Percentiles rank a stretch among this genome's conserved stretches.
Evolutionary conservation across 2,888 invertebrate genomes (phyloP).

Genomic region (Hypomecis punctinalis): DNA sequence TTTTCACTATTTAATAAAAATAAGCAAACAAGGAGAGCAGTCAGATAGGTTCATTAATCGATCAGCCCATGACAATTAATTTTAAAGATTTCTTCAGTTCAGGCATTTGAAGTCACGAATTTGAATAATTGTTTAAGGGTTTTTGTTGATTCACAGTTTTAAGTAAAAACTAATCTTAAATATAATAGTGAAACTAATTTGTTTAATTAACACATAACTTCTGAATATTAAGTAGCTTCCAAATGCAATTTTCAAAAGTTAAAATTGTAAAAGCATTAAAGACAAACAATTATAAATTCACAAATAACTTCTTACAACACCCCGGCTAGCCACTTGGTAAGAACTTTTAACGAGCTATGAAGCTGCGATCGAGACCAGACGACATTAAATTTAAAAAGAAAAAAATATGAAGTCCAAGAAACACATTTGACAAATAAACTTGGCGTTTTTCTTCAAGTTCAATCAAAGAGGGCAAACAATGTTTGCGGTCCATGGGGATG

Average conservation of each 20-base stretch:
- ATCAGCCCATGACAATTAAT: no score
- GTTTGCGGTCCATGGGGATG: conserved; percentile 58
- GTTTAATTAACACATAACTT: no score
- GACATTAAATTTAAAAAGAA: conserved; percentile 37
- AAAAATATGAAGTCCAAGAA: conserved; percentile 48
- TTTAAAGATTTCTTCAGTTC: no score
- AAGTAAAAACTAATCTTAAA: no score
- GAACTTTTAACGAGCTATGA: conserved; percentile 46
- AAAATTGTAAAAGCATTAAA: not conserved
- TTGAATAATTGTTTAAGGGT: no score
- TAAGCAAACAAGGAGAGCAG: no score
- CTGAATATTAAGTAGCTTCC: no score
- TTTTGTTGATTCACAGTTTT: no score
- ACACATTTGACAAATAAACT: conserved; percentile 64
- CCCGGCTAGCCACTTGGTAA: conserved; percentile 25
- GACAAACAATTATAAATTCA: conserved; percentile 22
- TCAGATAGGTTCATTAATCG: no score
- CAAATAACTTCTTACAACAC: conserved; percentile 20
- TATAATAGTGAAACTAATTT: no score
- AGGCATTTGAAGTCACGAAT: no score
- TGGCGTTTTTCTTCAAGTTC: conserved; percentile 66
- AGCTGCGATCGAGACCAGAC: conserved; percentile 40
- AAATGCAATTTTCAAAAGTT: not conserved
- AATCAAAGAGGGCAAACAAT: conserved; percentile 78
- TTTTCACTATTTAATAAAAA: no score